Conservation (phyloP, 2,797 vertebrate species). For the Ceryle rudis region DNA sequence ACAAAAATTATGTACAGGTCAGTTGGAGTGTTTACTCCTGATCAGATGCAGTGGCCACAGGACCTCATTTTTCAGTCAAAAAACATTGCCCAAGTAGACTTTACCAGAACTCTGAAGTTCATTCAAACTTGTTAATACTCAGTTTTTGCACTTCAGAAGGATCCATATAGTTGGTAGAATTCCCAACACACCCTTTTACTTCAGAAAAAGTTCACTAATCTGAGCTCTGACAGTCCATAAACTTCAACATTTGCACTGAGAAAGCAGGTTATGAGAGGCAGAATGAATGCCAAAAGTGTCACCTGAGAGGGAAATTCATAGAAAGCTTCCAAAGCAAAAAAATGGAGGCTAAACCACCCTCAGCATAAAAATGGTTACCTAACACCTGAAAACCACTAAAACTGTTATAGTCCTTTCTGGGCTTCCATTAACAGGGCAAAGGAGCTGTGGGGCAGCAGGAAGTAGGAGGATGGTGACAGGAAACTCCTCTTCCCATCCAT, state of each 20-base stretch:
- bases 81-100: background rate
- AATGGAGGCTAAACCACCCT: background rate
- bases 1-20: background rate
- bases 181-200: background rate
- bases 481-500: background rate
- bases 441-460: background rate
- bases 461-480: background rate
- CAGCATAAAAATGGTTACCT: background rate
- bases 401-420: background rate
- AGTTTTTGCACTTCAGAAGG: background rate
- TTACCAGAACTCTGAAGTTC: background rate
- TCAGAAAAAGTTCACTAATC: background rate
- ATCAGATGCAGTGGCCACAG: rapidly evolving
- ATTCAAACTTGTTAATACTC: background rate
- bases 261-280: background rate
- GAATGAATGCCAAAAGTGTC: background rate
- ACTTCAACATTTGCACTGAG: background rate
- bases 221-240: background rate
- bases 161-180: background rate
- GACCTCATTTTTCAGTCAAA: background rate
- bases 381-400: background rate
- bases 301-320: background rate
- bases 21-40: background rate
- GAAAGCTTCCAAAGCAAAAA: background rate
- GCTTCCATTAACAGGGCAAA: background rate